Conservation (phyloP, 1,140 invertebrate species). For the Drosophila oshimai region DNA sequence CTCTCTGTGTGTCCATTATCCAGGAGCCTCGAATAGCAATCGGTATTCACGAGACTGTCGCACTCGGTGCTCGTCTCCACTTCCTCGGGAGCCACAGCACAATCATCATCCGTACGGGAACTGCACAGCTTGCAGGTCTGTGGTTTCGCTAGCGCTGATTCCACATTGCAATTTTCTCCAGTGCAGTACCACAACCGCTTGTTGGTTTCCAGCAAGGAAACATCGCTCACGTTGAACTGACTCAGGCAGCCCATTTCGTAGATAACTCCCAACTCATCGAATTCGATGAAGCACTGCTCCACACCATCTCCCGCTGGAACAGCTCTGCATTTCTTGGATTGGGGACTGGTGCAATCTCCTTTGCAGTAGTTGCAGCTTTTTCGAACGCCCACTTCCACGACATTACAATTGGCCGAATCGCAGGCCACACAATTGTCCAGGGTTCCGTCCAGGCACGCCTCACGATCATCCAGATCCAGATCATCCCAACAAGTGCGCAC, state of each 20-base stretch:
- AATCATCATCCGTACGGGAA: conserved; percentile 57
- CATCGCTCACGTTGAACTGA: conserved; percentile 66
- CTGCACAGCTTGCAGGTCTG: conserved; percentile 57
- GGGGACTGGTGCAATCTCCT: conserved; percentile 48
- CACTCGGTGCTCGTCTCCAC: conserved; percentile 21
- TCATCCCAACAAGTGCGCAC: conserved; percentile 68
- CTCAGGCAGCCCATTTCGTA: conserved; percentile 61
- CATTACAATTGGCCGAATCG: conserved; percentile 41
- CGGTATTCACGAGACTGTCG: conserved; percentile 37
- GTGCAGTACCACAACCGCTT: conserved; percentile 68
- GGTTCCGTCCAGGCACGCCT: conserved; percentile 33
- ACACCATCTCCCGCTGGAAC: conserved; percentile 19
- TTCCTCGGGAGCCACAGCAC: conserved; percentile 38
- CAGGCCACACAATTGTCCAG: conserved; percentile 57
- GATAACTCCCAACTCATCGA: conserved; percentile 36
- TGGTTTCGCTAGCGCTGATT: conserved; percentile 30
- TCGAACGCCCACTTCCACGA: conserved; percentile 48
- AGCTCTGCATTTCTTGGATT: conserved; percentile 56
- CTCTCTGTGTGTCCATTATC: conserved; percentile 70
- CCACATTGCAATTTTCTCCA: conserved; percentile 68
- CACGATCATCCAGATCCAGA: conserved; percentile 58
- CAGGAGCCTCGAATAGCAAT: conserved; percentile 65
- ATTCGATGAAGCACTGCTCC: conserved; percentile 67
- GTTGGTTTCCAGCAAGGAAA: conserved; percentile 7
- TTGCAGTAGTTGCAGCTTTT: conserved; percentile 62